Evolutionary conservation across 2,797 vertebrate species (phyloP).

Genomic region (Perodicticus potto): DNA sequence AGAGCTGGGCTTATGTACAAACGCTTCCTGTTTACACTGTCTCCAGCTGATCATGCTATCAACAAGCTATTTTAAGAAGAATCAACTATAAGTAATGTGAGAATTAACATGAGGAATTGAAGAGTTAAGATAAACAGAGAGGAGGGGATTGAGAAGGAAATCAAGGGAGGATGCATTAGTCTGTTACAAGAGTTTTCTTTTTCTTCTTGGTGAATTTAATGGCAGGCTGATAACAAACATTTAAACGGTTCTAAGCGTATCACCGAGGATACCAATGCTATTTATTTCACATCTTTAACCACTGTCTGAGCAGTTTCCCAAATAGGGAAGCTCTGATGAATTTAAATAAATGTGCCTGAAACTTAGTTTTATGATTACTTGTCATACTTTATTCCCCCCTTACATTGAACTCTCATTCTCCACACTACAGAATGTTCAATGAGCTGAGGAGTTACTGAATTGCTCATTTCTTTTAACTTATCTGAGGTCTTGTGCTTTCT

Average conservation of each 20-base stretch:
- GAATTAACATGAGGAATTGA: slow-evolving; percentile 47
- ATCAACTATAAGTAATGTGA: slow-evolving; percentile 25
- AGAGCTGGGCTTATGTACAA: slow-evolving; percentile 14
- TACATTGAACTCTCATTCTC: background rate
- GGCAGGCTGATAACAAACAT: slow-evolving; percentile 8
- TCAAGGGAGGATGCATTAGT: slow-evolving; percentile 17
- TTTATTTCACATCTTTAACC: slow-evolving; percentile 56
- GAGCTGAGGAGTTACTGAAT: background rate
- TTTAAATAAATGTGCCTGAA: slow-evolving; percentile 7
- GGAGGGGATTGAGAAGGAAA: background rate
- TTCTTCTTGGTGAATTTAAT: slow-evolving; percentile 35
- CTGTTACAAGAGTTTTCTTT: background rate
- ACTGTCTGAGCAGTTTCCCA: slow-evolving; percentile 68
- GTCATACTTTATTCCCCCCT: background rate
- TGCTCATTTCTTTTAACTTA: slow-evolving; percentile 47
- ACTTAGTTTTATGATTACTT: slow-evolving; percentile 14
- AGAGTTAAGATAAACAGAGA: background rate
- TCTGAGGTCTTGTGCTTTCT: background rate
- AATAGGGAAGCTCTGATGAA: slow-evolving; percentile 40
- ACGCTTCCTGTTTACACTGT: slow-evolving; percentile 35
- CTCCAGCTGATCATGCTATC: slow-evolving; percentile 36
- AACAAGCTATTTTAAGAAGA: slow-evolving; percentile 58
- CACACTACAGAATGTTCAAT: background rate
- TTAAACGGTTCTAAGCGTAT: slow-evolving; percentile 13
- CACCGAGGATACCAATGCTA: background rate